These are phyloP conservation scores for Phataginus tricuspis DNA, from an alignment of 2,797 vertebrate species.

Conservation along the genomic window DNA sequence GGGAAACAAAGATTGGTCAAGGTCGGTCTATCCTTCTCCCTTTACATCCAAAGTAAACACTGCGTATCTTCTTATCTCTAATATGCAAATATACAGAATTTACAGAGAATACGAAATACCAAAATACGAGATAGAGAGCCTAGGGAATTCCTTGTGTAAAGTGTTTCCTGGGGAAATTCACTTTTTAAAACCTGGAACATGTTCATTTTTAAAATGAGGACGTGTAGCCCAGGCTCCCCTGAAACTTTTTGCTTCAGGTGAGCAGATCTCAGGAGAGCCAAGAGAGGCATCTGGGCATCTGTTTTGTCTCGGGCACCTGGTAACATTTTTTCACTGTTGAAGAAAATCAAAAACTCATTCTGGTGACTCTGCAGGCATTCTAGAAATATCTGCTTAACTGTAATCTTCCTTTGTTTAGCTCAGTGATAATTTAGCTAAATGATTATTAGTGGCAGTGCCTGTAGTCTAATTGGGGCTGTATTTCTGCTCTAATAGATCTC, in stretches of 20 bases:
- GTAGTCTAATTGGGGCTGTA: background rate
- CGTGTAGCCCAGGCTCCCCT: background rate
- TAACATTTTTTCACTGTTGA: background rate
- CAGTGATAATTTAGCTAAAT: background rate
- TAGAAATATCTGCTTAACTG: slow-evolving; percentile 16
- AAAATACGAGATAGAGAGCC: too few relatives aligned
- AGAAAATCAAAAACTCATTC: background rate
- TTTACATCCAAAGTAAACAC: background rate
- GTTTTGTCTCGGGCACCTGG: background rate
- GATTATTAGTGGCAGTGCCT: background rate
- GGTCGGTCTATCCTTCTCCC: background rate
- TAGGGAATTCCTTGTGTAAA: background rate
- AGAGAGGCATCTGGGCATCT: background rate
- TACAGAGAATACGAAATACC: background rate
- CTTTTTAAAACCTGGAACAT: background rate
- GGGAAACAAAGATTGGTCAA: background rate
- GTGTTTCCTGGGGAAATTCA: background rate
- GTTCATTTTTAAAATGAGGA: slow-evolving; percentile 15
- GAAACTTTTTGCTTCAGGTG: background rate
- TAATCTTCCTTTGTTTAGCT: background rate
- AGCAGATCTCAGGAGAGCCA: background rate
- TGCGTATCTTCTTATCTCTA: background rate
- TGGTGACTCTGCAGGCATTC: background rate
- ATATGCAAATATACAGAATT: background rate
- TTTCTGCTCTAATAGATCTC: slow-evolving; percentile 11